phyloP scores from a whole-genome alignment of 53 echinoderm and acorn worm genomes.

The Luidia sarsii region DNA sequence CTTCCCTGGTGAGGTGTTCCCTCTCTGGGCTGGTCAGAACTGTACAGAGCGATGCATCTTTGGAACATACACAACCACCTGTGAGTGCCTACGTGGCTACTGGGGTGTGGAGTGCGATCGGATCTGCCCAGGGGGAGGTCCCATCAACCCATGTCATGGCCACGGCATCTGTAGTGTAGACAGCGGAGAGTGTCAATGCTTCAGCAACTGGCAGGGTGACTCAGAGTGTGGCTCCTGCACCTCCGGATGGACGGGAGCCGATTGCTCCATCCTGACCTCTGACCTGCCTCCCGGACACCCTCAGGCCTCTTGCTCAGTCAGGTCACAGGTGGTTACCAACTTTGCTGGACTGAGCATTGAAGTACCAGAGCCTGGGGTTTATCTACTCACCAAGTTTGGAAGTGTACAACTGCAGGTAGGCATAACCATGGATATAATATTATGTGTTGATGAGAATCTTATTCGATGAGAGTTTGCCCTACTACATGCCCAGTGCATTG shows the following conservation, averaged over 20 bases:
- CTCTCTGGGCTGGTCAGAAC: constrained; percentile 64
- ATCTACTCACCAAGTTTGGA: constrained; percentile 57
- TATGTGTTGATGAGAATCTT: too few relatives aligned
- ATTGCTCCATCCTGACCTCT: constrained; percentile 60
- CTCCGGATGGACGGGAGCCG: constrained; percentile 69
- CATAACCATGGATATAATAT: too few relatives aligned
- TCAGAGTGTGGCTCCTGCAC: constrained; percentile 65
- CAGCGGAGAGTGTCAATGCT: constrained; percentile 74
- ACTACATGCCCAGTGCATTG: too few relatives aligned
- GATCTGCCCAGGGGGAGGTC: constrained; percentile 74
- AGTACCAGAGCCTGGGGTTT: constrained; percentile 55
- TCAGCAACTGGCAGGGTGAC: constrained; percentile 68
- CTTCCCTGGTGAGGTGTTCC: constrained; percentile 61
- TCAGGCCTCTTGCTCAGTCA: constrained; percentile 51
- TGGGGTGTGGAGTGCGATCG: constrained; percentile 72
- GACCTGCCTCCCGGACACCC: constrained; percentile 43
- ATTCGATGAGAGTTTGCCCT: too few relatives aligned
- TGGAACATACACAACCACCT: constrained; percentile 60
- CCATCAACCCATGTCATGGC: constrained; percentile 65
- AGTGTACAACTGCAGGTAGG: constrained; percentile 73
- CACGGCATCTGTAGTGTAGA: constrained; percentile 64
- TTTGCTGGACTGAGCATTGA: constrained; percentile 58
- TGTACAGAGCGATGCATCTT: constrained; percentile 70
- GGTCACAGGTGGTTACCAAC: constrained; percentile 61
- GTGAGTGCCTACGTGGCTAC: constrained; percentile 72